phyloP scores from a whole-genome alignment of 2,113 vertebrate genomes.

The Epinephelus moara region DNA sequence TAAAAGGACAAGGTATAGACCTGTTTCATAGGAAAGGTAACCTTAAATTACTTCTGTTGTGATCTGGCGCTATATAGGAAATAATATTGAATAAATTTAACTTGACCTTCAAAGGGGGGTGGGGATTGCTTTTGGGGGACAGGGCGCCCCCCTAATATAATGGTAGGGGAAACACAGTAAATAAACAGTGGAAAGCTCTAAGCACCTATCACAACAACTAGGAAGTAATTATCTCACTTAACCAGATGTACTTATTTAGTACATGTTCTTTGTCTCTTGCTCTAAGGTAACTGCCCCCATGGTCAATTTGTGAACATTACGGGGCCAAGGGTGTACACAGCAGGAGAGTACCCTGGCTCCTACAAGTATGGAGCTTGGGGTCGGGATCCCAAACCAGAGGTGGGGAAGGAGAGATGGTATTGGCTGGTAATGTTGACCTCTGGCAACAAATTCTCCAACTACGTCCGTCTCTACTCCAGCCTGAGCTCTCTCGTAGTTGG shows the following conservation, averaged over 20 bases:
- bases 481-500: slow-evolving; percentile 77
- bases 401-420: slow-evolving; percentile 79
- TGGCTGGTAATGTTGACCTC: slow-evolving; percentile 80
- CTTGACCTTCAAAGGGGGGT: too few species aligned
- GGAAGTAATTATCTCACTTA: not conserved
- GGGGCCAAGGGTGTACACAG: slow-evolving; percentile 63
- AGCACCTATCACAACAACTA: not conserved
- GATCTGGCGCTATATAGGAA: too few species aligned
- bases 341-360: slow-evolving; percentile 77
- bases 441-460: slow-evolving; percentile 70
- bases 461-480: slow-evolving; percentile 76
- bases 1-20: too few species aligned
- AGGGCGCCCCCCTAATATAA: too few species aligned
- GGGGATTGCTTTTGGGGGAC: too few species aligned
- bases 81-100: too few species aligned
- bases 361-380: slow-evolving; percentile 83
- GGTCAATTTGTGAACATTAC: slow-evolving; percentile 71
- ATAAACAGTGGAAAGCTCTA: not conserved
- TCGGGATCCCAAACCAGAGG: slow-evolving; percentile 79
- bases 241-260: not conserved
- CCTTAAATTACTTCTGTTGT: too few species aligned
- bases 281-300: slow-evolving; percentile 73
- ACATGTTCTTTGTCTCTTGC: not conserved
- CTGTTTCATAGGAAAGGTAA: too few species aligned
- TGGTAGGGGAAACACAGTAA: not conserved